phyloP scores from a whole-genome alignment of 2,797 vertebrate species.

The Distichodus sexfasciatus region DNA sequence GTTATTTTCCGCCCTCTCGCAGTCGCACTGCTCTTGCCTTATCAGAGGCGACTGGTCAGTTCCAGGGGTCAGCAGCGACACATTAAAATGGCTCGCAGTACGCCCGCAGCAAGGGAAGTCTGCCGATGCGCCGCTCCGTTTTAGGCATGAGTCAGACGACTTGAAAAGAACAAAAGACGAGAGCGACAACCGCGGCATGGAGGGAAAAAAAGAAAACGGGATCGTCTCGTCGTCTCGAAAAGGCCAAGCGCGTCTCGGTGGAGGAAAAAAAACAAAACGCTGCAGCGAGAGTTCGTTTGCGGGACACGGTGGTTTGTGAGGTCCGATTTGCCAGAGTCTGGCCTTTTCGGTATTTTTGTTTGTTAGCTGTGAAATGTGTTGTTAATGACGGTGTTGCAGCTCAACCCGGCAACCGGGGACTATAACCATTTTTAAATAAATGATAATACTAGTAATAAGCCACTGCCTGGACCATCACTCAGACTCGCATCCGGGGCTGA shows the following conservation, averaged over 20 bases:
- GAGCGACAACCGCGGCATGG: background rate
- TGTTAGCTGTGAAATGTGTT: conserved; percentile 63
- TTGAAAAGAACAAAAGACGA: background rate
- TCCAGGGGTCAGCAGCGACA: background rate
- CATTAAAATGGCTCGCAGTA: background rate
- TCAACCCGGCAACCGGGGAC: conserved; percentile 56
- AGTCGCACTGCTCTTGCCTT: background rate
- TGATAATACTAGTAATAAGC: too few species aligned
- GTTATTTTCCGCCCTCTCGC: background rate
- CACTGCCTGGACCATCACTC: conserved; percentile 59
- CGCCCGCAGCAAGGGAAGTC: background rate
- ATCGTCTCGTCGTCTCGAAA: too few species aligned
- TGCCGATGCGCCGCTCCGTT: background rate
- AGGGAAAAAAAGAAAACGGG: too few species aligned
- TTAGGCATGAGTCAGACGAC: background rate
- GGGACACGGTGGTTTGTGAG: background rate
- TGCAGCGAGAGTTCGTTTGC: background rate
- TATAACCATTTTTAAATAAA: conserved; percentile 73
- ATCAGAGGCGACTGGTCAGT: background rate
- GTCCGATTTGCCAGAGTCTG: background rate
- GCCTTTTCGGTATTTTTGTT: conserved; percentile 25
- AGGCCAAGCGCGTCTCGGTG: background rate
- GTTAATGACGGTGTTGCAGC: conserved; percentile 68
- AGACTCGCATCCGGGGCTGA: conserved; percentile 63
- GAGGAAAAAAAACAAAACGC: background rate